Conservation (phyloP, 2,888 invertebrate genomes). For the Alloplasta piceator region DNA sequence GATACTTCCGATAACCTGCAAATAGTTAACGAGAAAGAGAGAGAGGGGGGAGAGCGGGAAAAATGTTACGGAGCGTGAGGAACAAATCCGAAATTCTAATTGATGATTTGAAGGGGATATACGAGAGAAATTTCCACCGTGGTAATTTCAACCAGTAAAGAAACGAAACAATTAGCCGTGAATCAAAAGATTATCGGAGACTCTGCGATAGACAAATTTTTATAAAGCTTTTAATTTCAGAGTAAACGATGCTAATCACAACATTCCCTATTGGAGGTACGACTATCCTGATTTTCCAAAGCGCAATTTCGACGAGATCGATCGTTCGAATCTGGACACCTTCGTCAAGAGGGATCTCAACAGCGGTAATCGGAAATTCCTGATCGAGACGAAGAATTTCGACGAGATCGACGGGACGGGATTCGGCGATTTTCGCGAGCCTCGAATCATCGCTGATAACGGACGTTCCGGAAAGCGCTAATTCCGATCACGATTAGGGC, state of each 20-base stretch:
- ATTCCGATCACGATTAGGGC: too few relatives aligned
- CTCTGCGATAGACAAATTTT: too few relatives aligned
- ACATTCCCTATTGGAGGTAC: too few relatives aligned
- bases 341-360: conserved; percentile 83
- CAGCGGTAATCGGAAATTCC: neutral
- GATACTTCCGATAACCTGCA: conserved; percentile 4
- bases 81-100: conserved; percentile 1
- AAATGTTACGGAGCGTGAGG: neutral
- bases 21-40: neutral
- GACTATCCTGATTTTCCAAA: conserved; percentile 69
- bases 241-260: too few relatives aligned
- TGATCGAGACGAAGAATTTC: conserved; percentile 78
- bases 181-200: too few relatives aligned
- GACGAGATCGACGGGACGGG: conserved; percentile 84
- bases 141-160: too few relatives aligned
- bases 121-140: neutral
- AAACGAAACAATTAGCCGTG: too few relatives aligned
- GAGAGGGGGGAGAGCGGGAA: neutral
- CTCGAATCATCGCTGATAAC: too few relatives aligned
- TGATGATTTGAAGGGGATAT: conserved; percentile 2
- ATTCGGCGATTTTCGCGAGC: conserved; percentile 81
- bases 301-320: conserved; percentile 88
- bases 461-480: conserved; percentile 36
- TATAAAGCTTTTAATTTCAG: too few relatives aligned
- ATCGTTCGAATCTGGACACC: conserved; percentile 86